Base-by-base conservation (phyloP, 2,113 vertebrate species). In the Apteryx owenii region DNA sequence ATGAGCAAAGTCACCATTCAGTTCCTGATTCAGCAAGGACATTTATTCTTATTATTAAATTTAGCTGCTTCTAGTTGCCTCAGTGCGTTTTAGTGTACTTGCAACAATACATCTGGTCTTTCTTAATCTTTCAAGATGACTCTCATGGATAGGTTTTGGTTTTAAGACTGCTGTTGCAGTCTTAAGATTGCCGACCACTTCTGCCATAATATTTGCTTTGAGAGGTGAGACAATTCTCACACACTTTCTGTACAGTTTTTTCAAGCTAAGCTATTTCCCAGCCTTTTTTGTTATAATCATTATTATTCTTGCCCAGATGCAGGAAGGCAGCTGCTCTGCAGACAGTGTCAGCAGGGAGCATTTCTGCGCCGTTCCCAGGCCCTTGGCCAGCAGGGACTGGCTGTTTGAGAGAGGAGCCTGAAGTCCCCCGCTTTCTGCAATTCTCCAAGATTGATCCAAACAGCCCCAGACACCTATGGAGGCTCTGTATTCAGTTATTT, bases 341-440 rank as follows among this genome's bases (percentile, higher is more conserved):
- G 66, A 12, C 88, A 68, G 51, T 50, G 86, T 96, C 97, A 96
- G 79, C 89, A 90, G 94, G 93, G 90, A 96, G 40, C 51, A 79
- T 9, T 89, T 91, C 92, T 85, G 76, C 79, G 64, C 38, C n/a
- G 80, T 97, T 98, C 96, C 95, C 98, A 98, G 96, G 90, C 82
- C 81, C 92, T 78, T 29, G 25, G 72, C 54, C 70, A 96, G 91
- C 88, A 64, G 61, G 72, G 58, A 22, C 86, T 46, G 90, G 69
- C 53, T 56, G 26, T 65, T 92, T 58, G 60, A 81, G 28, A 75
- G 60, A 79, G 60, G n/a, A 50, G 17, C 70, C 51, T 29, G 8
- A 72, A 33, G 25, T 62, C 23, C 36, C 15, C 38, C 29, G 19
- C 16, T 73, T 86, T 69, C 62, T 60, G 29, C 17, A 36, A 61